phyloP scores from a whole-genome alignment of 2,797 vertebrate genomes.

The Oryzias sinensis region DNA sequence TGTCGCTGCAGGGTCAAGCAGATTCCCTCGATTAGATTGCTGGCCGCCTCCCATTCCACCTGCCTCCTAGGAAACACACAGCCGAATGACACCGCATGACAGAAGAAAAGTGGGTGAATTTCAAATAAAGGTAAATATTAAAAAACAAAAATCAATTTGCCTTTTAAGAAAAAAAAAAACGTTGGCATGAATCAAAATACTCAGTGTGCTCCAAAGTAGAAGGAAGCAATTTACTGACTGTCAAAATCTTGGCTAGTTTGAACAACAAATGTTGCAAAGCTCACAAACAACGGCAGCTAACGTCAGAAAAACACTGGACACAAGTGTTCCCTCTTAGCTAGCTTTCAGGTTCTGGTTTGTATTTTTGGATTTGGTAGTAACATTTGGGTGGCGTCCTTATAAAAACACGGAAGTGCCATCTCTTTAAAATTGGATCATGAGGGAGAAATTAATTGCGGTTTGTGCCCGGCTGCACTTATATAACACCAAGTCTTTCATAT shows the following conservation, averaged over 20 bases:
- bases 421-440: too few species aligned
- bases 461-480: too few species aligned
- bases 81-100: constrained; percentile 21
- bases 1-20: constrained; percentile 98
- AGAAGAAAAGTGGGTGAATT: constrained; percentile 14
- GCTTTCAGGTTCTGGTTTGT: not conserved
- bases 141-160: too few species aligned
- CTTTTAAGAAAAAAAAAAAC: too few species aligned
- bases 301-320: constrained; percentile 32
- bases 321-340: constrained; percentile 36
- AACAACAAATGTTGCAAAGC: constrained; percentile 53
- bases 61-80: constrained; percentile 87
- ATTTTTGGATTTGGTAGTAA: too few species aligned
- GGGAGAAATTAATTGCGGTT: too few species aligned
- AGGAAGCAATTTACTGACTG: too few species aligned
- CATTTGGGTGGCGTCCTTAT: too few species aligned
- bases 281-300: constrained; percentile 54
- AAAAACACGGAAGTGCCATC: too few species aligned
- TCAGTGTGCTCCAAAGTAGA: too few species aligned
- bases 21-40: constrained; percentile 98
- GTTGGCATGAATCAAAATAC: too few species aligned
- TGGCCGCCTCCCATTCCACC: constrained; percentile 99
- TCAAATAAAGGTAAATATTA: not conserved
- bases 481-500: too few species aligned
- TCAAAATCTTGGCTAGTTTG: constrained; percentile 1